These are phyloP conservation scores for sheep (Ovis aries) DNA, from an alignment of 2,113 vertebrate genomes.

Conservation along the genomic window DNA sequence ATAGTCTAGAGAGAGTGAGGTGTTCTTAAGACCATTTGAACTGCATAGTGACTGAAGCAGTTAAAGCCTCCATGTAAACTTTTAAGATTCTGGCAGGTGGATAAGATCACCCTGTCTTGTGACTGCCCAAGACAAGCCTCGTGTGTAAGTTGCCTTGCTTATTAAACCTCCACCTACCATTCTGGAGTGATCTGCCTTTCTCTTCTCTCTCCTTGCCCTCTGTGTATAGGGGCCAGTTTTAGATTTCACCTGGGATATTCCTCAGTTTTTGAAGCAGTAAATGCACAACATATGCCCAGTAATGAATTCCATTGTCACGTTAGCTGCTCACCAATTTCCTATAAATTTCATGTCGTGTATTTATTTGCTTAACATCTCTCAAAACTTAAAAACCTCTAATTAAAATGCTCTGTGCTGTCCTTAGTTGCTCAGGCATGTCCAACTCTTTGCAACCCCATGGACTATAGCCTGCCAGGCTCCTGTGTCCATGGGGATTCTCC, in stretches of 20 bases:
- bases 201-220: background rate
- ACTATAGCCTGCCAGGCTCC: background rate
- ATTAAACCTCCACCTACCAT: background rate
- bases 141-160: background rate
- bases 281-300: background rate
- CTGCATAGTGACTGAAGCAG: background rate
- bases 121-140: background rate
- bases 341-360: background rate
- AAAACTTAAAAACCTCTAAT: conserved; percentile 3
- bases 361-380: background rate
- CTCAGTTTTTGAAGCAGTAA: background rate
- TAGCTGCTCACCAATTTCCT: background rate
- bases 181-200: background rate
- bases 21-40: background rate
- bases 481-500: background rate
- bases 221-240: background rate
- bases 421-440: background rate
- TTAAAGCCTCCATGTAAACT: background rate
- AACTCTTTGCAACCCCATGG: background rate
- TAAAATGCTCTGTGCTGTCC: background rate
- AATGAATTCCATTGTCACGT: background rate
- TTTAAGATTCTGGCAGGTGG: background rate
- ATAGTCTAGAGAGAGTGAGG: background rate
- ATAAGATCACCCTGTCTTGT: background rate
- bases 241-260: background rate